Percentiles rank a stretch among this genome's conserved stretches.
Evolutionary conservation across 2,888 invertebrate species (phyloP).

Genomic region (Dryocosmus kuriphilus): DNA sequence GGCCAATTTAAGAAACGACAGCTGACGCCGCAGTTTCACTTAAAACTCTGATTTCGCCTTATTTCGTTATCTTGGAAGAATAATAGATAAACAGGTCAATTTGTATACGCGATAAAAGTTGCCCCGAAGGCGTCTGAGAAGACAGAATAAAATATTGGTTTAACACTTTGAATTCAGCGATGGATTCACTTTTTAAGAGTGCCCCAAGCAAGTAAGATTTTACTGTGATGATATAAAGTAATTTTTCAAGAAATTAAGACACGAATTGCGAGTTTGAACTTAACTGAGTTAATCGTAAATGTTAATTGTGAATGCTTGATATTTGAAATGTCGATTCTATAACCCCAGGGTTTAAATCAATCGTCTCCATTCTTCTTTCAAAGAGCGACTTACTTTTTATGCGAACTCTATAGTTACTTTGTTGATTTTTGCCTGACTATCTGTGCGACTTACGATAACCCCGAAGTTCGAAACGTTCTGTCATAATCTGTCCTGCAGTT

Average conservation of each 20-base stretch:
- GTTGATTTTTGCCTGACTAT: slow-evolving; percentile 47
- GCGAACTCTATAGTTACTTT: slow-evolving; percentile 5
- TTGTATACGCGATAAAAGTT: slow-evolving; percentile 37
- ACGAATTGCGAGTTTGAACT: not conserved
- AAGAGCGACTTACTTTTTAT: slow-evolving; percentile 6
- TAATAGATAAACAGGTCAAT: slow-evolving; percentile 36
- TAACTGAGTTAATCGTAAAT: not conserved
- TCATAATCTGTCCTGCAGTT: slow-evolving; percentile 71
- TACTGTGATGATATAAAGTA: too few species aligned
- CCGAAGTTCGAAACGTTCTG: slow-evolving; percentile 63
- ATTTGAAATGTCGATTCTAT: not conserved
- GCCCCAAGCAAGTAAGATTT: not conserved
- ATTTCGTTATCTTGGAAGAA: slow-evolving; percentile 25
- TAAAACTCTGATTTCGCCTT: slow-evolving; percentile 27
- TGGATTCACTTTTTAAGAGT: not conserved
- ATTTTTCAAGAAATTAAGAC: not conserved
- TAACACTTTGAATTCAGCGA: slow-evolving; percentile 12
- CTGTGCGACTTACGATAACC: slow-evolving; percentile 70
- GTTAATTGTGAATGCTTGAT: not conserved
- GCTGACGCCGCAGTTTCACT: slow-evolving; percentile 5
- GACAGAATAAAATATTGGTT: slow-evolving; percentile 34
- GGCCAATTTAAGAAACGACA: slow-evolving; percentile 17
- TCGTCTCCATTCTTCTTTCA: slow-evolving; percentile 1
- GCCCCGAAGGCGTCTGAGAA: slow-evolving; percentile 12
- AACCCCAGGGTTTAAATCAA: not conserved